These are phyloP conservation scores for Drosophila nigromelanica DNA, from an alignment of 1,140 invertebrate genomes.

Conservation along the genomic window DNA sequence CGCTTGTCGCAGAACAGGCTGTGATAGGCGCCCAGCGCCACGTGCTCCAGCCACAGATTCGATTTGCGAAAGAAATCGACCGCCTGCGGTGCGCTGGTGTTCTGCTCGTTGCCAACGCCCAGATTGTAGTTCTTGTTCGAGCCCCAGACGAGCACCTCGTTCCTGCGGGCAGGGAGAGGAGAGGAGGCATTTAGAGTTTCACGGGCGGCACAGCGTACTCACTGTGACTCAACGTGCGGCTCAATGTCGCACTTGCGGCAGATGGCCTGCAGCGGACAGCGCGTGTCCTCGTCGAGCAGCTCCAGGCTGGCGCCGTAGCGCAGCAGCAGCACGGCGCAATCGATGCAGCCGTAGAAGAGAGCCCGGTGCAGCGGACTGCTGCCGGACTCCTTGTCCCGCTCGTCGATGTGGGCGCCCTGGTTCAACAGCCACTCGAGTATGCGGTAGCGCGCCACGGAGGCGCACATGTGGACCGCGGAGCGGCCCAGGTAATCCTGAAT, in stretches of 20 bases:
- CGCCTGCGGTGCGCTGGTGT: slow-evolving; percentile 63
- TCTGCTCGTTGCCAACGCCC: slow-evolving; percentile 84
- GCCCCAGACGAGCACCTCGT: slow-evolving; percentile 88
- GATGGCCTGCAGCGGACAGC: slow-evolving; percentile 71
- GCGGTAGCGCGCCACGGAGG: slow-evolving; percentile 86
- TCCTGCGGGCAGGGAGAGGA: slow-evolving; percentile 22
- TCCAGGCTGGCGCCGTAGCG: slow-evolving; percentile 84
- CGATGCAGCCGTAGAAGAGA: slow-evolving; percentile 88
- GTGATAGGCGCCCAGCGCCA: slow-evolving; percentile 87
- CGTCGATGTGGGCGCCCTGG: slow-evolving; percentile 85
- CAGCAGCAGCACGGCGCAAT: slow-evolving; percentile 86
- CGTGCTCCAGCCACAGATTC: slow-evolving; percentile 83
- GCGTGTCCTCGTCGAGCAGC: slow-evolving; percentile 68
- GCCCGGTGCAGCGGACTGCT: slow-evolving; percentile 89
- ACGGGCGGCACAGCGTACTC: slow-evolving; percentile 13
- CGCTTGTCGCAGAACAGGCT: slow-evolving; percentile 86
- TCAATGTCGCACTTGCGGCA: slow-evolving; percentile 63
- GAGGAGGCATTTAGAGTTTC: not conserved
- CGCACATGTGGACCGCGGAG: slow-evolving; percentile 87
- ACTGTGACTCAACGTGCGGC: slow-evolving; percentile 38
- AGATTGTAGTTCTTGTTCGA: slow-evolving; percentile 89
- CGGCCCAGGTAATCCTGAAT: slow-evolving; percentile 85
- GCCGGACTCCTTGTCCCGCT: slow-evolving; percentile 87
- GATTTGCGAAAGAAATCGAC: slow-evolving; percentile 79
- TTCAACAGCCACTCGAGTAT: slow-evolving; percentile 88